Base-by-base conservation (phyloP, 2,113 vertebrate genomes). In the Acanthochromis polyacanthus region DNA sequence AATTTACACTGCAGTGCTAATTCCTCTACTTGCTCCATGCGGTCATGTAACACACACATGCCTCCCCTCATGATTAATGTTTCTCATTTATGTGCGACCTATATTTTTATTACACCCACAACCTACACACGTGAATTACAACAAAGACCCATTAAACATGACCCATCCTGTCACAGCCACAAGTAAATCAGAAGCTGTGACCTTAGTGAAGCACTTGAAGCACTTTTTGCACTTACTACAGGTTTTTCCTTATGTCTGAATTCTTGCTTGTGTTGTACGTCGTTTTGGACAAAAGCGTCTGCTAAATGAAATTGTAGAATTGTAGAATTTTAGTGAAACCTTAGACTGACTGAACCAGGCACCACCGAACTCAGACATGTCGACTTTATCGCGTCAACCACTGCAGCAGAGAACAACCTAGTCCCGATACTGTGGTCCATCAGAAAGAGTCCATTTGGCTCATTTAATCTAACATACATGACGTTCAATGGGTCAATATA, bases 111-210 rank as follows among this genome's bases (percentile, higher is more conserved):
- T 15, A 51, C 63, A 40, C 32, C 14, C 5, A 22, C 36, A 36
- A 22, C 71, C 72, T 45, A 58, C 28, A 68, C 16, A 40, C 46
- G 80, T 59, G 14, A 10, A 66, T 74, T 71, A 82, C 72, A 76
- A 20, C 22, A 65, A 66, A 70, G 58, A 62, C 4, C 72, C 14
- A 19, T 15, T 36, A 38, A 52, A 65, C 48, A 43, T 40, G 48
- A 74, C 66, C n/a, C 0, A 6, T 71, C 23, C 11, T 15, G 52
- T 78, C 69, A 63, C 25, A 71, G 75, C 36, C 20, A 59, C 50
- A 46, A 71, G 48, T 82, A 56, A 70, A 25, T 36, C 22, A 11
- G 19, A 16, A 28, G 46, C 20, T 12, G 1, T 59, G 66, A 68
- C 56, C 67, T 19, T 6, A 66, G 40, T 38, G 40, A 79, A 83